A percentile compares a stretch with the other conserved stretches of the same genome.
Conservation (phyloP, 2,797 vertebrate species). For the Sebastolobus alascanus region DNA sequence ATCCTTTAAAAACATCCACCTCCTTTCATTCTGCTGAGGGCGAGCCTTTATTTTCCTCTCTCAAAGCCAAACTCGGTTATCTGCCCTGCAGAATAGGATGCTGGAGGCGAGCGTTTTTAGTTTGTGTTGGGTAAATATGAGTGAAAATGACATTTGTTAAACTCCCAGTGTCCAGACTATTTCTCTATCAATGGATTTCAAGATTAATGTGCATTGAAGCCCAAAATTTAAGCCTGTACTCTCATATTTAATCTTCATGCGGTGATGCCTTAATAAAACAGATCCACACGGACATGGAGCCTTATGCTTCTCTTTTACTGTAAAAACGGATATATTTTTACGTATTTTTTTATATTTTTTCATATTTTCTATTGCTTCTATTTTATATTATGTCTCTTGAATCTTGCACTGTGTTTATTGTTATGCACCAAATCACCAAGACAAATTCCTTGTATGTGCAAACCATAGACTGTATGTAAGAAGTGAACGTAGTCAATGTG, state of each 20-base stretch:
- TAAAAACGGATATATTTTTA: not conserved
- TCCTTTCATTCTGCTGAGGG: constrained; percentile 38
- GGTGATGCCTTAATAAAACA: constrained; percentile 13
- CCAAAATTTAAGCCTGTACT: constrained; percentile 15
- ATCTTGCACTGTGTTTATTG: not conserved
- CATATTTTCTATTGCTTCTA: not conserved
- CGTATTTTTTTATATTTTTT: not conserved
- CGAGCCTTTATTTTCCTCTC: constrained; percentile 28
- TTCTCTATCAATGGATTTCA: constrained; percentile 31
- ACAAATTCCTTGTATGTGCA: not conserved
- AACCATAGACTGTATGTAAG: not conserved
- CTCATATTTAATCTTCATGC: constrained; percentile 21
- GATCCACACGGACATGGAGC: not conserved
- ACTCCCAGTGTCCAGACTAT: not conserved
- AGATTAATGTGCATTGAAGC: constrained; percentile 17
- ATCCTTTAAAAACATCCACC: constrained; percentile 44
- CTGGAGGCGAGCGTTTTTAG: constrained; percentile 4
- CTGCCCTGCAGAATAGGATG: constrained; percentile 26
- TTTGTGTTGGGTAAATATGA: not conserved
- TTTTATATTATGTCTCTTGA: not conserved
- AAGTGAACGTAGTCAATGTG: no score
- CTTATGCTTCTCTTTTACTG: not conserved
- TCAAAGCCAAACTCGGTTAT: constrained; percentile 25
- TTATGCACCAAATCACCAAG: not conserved
- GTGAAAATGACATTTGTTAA: constrained; percentile 19